phyloP scores from a whole-genome alignment of 2,113 vertebrate species.

The Corydoras sp. region DNA sequence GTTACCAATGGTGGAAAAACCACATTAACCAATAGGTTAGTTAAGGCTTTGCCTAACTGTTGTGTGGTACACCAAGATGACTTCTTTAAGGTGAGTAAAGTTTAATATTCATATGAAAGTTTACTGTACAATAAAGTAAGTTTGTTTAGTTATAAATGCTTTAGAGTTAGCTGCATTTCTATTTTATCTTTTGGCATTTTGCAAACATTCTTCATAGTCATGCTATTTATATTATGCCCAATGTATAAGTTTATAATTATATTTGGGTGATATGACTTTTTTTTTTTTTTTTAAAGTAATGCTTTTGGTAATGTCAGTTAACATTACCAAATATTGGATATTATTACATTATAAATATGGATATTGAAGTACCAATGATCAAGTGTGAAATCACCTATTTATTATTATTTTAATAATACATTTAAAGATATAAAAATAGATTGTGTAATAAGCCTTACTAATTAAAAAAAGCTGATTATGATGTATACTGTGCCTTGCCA shows the following conservation, averaged over 20 bases:
- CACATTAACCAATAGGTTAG: constrained; percentile 68
- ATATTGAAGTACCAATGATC: too few species aligned
- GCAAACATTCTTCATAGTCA: not conserved
- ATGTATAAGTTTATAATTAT: not conserved
- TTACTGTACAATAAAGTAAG: too few species aligned
- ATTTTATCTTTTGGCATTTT: not conserved
- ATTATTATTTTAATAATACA: too few species aligned
- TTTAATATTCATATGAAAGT: not conserved
- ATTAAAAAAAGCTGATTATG: too few species aligned
- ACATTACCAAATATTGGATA: too few species aligned
- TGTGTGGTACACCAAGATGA: constrained; percentile 77
- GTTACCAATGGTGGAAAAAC: constrained; percentile 78
- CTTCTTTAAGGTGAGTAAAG: constrained; percentile 72
- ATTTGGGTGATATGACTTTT: not conserved
- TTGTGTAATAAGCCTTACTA: too few species aligned
- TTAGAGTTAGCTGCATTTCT: too few species aligned
- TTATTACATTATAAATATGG: too few species aligned
- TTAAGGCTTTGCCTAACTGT: constrained; percentile 69
- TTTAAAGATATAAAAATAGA: too few species aligned
- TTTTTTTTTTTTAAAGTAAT: not conserved
- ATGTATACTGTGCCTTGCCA: not conserved
- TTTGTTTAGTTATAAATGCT: too few species aligned
- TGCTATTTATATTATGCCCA: not conserved
- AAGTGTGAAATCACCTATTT: too few species aligned
- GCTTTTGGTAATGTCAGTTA: too few species aligned